A percentile compares a stretch with the other conserved stretches of the same genome.
phyloP scores from a whole-genome alignment of 2,888 invertebrate species.

The Hydriomena furcata region DNA sequence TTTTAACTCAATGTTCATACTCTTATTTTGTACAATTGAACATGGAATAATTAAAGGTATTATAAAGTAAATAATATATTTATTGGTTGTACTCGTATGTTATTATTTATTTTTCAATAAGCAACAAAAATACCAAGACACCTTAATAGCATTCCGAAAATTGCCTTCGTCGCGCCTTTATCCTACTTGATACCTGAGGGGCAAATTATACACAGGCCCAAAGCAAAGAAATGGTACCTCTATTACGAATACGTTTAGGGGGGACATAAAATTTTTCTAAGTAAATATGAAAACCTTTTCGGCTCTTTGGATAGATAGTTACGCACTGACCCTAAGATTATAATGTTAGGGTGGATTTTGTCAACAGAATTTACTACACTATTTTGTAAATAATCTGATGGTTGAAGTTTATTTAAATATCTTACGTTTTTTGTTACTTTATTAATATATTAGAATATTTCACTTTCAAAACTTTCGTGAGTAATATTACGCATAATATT shows the following conservation, averaged over 20 bases:
- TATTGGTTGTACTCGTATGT: too few relatives aligned
- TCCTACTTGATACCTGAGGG: constrained; percentile 5
- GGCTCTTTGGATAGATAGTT: neutral
- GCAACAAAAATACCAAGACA: too few relatives aligned
- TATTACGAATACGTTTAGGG: constrained; percentile 10
- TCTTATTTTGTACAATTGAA: too few relatives aligned
- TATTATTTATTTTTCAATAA: too few relatives aligned
- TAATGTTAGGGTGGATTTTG: neutral
- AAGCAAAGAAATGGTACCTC: constrained; percentile 10
- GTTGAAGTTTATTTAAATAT: neutral
- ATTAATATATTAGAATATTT: too few relatives aligned
- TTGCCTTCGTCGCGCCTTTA: neutral
- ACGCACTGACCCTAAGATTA: constrained; percentile 7
- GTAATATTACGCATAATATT: too few relatives aligned
- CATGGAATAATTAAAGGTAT: too few relatives aligned
- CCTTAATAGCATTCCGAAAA: neutral
- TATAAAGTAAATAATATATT: too few relatives aligned
- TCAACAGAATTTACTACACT: neutral
- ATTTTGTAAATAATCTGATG: neutral
- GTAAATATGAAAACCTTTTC: constrained; percentile 3
- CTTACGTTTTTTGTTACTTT: too few relatives aligned
- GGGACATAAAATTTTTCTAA: constrained; percentile 6
- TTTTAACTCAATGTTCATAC: too few relatives aligned
- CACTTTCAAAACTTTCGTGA: too few relatives aligned
- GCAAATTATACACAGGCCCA: constrained; percentile 3